Evolutionary conservation across 2,113 vertebrate genomes (phyloP), one percentile per base, ranked within the genome.

Genomic region (Otolemur garnettii): DNA sequence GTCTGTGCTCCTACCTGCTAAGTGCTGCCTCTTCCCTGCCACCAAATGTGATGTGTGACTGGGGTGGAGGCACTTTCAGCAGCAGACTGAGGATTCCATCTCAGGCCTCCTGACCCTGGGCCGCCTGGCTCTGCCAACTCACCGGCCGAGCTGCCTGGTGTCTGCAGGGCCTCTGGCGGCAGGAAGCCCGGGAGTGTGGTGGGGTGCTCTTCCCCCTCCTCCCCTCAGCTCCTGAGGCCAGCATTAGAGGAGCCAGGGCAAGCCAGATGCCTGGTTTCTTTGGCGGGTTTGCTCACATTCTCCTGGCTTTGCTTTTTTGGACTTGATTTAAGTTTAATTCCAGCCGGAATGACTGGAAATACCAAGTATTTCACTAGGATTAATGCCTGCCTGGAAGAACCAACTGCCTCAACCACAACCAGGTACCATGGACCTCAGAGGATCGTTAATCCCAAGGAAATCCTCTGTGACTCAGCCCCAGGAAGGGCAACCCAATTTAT

Each of bases 311-410:
- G 59, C 50, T 78, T 78, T 91, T 84, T 38, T 64, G 91, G 90
- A 84, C 50, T 96, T 42, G 75, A 94, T 93, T 94, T 77, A 96
- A 89, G 45, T 96, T 97, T 96, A 95, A 97, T 97, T 96, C 93
- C 94, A 96, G 95, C 94, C 17, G 38, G 97, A 97, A 98, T 94
- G 94, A 97, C 94, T 97, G 97, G 97, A 98, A 98, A 98, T 97
- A 75, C 91, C 93, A 93, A 97, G 91, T 97, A 87, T 96, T 97
- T 97, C 87, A 7, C 66, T 81, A 59, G 96, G 97, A 97, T 98
- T 95, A 97, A 74, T 90, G 91, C 42, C 78, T 90, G 85, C 60
- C 87, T 93, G 33, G 55, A 60, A 81, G 24, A 89, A 86, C 45
- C 80, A 80, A 66, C 42, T 18, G 87, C 93, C 68, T 96, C 35